Conservation (phyloP, 2,113 vertebrate species). For the Caracal caracal region DNA sequence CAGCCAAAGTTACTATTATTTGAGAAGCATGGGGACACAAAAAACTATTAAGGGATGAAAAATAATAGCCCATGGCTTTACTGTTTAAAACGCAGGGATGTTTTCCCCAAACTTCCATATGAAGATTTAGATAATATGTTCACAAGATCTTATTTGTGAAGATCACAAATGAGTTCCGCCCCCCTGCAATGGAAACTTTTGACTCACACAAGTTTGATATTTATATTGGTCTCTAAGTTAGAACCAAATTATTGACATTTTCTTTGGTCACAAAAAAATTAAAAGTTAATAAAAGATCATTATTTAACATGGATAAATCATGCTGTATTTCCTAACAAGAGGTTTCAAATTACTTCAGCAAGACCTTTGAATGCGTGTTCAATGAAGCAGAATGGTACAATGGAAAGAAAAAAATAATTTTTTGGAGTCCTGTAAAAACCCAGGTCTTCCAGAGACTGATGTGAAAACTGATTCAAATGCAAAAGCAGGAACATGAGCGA, state of each 20-base stretch:
- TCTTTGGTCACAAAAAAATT: constrained; percentile 1
- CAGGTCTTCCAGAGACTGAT: not conserved
- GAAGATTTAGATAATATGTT: not conserved
- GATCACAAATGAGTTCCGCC: not conserved
- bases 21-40: not conserved
- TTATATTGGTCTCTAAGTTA: not conserved
- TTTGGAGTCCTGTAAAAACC: not conserved
- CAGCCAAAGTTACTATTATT: not conserved
- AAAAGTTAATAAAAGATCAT: not conserved
- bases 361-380: not conserved
- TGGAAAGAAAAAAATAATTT: not conserved
- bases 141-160: not conserved
- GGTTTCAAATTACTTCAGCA: not conserved
- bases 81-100: not conserved
- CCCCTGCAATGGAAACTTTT: not conserved
- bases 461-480: not conserved
- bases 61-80: not conserved
- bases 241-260: not conserved
- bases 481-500: not conserved
- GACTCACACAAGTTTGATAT: not conserved
- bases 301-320: not conserved
- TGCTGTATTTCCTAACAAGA: not conserved
- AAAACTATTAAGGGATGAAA: not conserved
- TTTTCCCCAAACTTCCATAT: not conserved
- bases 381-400: not conserved